Percentiles rank a stretch among this genome's conserved stretches.
Evolutionary conservation across 2,113 vertebrate species (phyloP).

Genomic region (Glaucomys volans): DNA sequence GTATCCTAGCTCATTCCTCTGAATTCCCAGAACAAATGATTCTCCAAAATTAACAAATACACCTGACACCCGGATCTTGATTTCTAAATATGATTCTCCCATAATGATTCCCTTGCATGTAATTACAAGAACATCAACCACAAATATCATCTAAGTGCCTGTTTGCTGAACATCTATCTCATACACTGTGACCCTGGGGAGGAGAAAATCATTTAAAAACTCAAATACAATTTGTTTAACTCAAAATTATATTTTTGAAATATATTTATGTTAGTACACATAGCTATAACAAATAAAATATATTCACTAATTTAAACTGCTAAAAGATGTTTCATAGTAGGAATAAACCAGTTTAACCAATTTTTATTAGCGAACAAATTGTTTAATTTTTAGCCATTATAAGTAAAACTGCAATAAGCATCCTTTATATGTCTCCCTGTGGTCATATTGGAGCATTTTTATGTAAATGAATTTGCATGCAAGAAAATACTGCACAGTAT

Average conservation of each 20-base stretch:
- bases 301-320: not conserved
- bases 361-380: not conserved
- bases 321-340: not conserved
- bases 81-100: not conserved
- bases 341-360: not conserved
- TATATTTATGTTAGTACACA: not conserved
- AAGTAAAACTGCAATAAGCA: not conserved
- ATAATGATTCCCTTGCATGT: not conserved
- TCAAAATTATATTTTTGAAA: conserved; percentile 4
- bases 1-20: not conserved
- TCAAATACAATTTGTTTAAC: not conserved
- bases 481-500: not conserved
- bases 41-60: not conserved
- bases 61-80: not conserved
- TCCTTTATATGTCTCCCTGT: not conserved
- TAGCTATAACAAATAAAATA: not conserved
- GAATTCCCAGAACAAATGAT: not conserved
- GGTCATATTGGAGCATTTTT: not conserved
- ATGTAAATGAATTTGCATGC: not conserved
- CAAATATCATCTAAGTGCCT: not conserved
- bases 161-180: not conserved
- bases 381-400: not conserved
- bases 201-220: not conserved
- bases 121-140: too few species aligned
- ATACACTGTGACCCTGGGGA: not conserved